Evolutionary conservation across 2,113 vertebrate species (phyloP), one percentile per base, ranked within the genome.

Genomic region (Danionella cerebrum): DNA sequence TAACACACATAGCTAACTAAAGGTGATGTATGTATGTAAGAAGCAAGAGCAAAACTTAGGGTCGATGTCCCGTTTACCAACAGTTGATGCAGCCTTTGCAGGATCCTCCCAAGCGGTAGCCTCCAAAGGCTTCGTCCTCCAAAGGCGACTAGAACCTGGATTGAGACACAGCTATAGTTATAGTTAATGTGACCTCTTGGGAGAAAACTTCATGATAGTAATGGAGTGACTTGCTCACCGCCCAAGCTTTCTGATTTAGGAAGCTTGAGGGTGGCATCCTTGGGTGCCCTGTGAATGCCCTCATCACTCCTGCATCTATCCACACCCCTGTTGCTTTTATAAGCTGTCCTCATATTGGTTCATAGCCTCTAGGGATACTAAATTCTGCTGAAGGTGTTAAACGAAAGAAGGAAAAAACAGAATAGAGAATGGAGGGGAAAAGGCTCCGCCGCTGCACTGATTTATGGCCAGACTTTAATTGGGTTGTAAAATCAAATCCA

Each of bases 401-500:
- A 38, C 21, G 72, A 75, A 75, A 55, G 18, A 21, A 67, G 7
- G 8, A 31, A 10, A 38, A n/a, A 62, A 16, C 14, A 24, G 50
- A 18, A 21, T 29, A 19, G 13, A 51, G 31, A 67, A 65, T 65
- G 13, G 70, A 65, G 19, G 55, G 73, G 67, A 62, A 66, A 52
- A 67, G 29, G 63, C 68, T 73, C 53, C 24, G 53, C 4, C 41
- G 70, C 22, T 24, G 38, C 0, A 5, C 67, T 77, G 83, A 89
- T 87, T 89, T 90, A 88, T 81, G 50, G 63, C 78, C 65, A 22
- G 25, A 74, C 73, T 86, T 88, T 89, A 87, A 90, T 87, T 87
- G 86, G 85, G 77, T 83, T 85, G 83, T 90, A 87, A 88, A 90
- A 85, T 82, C 79, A 82, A 83, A 88, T 80, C 73, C 82, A 75